A percentile compares a stretch with the other conserved stretches of the same genome.
Evolutionary conservation across 30 jellyfish, hydroid and myxozoan genomes (phyloP).

Genomic region (Aurelia aurita): DNA sequence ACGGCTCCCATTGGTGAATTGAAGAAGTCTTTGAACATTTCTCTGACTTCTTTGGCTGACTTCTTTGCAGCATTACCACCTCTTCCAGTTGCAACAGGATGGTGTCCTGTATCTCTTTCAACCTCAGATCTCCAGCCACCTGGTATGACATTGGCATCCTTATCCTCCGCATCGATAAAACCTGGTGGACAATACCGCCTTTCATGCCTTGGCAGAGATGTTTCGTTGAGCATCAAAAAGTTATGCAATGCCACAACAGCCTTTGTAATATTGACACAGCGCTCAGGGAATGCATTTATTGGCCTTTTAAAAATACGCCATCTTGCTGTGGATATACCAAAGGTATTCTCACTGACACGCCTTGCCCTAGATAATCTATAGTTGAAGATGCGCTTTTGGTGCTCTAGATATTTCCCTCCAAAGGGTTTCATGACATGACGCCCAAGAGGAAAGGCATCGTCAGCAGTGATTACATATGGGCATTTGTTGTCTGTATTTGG

Average conservation of each 20-base stretch:
- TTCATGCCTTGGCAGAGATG: constrained; percentile 7
- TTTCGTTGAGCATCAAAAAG: background rate
- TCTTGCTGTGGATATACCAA: constrained; percentile 12
- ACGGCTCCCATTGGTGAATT: constrained; percentile 35
- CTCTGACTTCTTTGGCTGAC: constrained; percentile 28
- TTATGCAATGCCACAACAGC: constrained; percentile 61
- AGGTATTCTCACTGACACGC: no score
- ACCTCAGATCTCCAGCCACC: constrained; percentile 17
- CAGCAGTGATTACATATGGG: constrained; percentile 61
- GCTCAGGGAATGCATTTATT: constrained; percentile 44
- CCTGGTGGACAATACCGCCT: constrained; percentile 26
- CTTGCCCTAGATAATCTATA: background rate
- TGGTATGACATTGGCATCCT: constrained; percentile 14
- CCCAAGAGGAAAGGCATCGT: constrained; percentile 53
- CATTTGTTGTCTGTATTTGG: constrained; percentile 36
- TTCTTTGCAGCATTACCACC: constrained; percentile 18
- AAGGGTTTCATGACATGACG: constrained; percentile 53
- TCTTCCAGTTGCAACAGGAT: no score
- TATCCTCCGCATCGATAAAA: constrained; percentile 2
- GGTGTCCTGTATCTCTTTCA: background rate
- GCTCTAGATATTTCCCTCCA: background rate
- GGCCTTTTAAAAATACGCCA: constrained; percentile 52
- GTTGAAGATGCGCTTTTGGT: constrained; percentile 29
- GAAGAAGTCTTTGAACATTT: constrained; percentile 9
- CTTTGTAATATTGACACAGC: constrained; percentile 24